Evolutionary conservation across 1,140 invertebrate genomes (phyloP).

Genomic region (Lordiphosa stackelbergi): DNA sequence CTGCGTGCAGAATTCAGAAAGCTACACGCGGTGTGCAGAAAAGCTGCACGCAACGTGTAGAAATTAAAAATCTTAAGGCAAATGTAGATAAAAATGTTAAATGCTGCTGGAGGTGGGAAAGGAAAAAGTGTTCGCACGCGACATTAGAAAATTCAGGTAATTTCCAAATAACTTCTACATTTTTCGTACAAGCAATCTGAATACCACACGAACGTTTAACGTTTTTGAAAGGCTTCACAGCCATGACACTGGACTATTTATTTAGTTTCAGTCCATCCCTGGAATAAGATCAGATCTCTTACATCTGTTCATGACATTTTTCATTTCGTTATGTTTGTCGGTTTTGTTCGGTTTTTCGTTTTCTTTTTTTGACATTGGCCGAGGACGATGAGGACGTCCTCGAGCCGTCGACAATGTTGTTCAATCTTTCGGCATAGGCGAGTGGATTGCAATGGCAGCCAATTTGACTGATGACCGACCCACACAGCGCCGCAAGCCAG

Average conservation of each 20-base stretch:
- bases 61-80: too few relatives aligned
- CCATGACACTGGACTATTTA: not conserved
- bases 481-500: slow-evolving; percentile 50
- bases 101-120: too few relatives aligned
- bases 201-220: too few relatives aligned
- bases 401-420: not conserved
- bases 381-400: not conserved
- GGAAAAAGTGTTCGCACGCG: too few relatives aligned
- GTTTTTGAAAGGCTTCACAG: too few relatives aligned
- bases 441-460: slow-evolving; percentile 47
- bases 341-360: slow-evolving; percentile 19
- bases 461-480: slow-evolving; percentile 71
- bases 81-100: too few relatives aligned
- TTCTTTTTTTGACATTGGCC: slow-evolving; percentile 5
- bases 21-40: too few relatives aligned
- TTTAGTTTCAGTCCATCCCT: slow-evolving; percentile 21
- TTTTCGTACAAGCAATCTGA: too few relatives aligned
- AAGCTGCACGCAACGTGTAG: too few relatives aligned
- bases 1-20: too few relatives aligned
- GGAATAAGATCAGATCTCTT: slow-evolving; percentile 16
- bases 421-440: slow-evolving; percentile 11
- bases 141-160: too few relatives aligned
- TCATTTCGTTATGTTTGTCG: slow-evolving; percentile 34
- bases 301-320: slow-evolving; percentile 34
- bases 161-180: too few relatives aligned